Base-by-base conservation (phyloP, 35 echinoderm and acorn worm species). In the Lytechinus variegatus region DNA sequence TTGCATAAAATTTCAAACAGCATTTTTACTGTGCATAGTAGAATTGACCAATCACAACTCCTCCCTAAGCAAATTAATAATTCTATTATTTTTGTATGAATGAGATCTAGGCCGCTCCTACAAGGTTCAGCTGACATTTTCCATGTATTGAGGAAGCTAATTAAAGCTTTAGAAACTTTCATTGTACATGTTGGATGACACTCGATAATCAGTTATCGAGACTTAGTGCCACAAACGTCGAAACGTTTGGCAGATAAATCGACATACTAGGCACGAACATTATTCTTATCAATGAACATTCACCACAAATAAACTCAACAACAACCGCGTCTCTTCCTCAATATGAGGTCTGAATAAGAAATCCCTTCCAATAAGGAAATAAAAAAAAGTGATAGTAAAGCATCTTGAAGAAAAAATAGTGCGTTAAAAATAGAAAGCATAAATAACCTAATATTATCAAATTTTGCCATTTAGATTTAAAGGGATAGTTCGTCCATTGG, bases 81-180 rank as follows among this genome's bases (percentile, higher is more conserved):
- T 4, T 24, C 14, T 8, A 24, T 0, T 4, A 72, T n/a, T 58
- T 79, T 79, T 79, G 33, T 79, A 79, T 79, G 66, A 79, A 79
- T 79, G 66, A 24, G 14, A 79, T 79, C 6, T 79, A 79, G 66
- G 66, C 21, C 66, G 21, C 16, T 79, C 19, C 7, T 79, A 44
- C 33, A 24, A 24, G 14, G 66, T 79, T 79, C 66, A 16, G 1
- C 1, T 16, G 14, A 24, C 66, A 16, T 7, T 44, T 79, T 79
- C 66, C 21, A 79, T 79, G 66, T 19, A 24, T 79, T 24, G 66
- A 79, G 66, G 16, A 79, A 7, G 12, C n/a, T 79, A 79, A 79
- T 79, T 79, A 79, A 24, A 79, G 66, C 66, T n/a, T 79, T 79
- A 79, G 66, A 79, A 79, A 79, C 66, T 79, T 79, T 79, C 66